These are phyloP conservation scores for Microcebus griseorufus DNA, from an alignment of 2,113 vertebrate species.

Conservation along the genomic window DNA sequence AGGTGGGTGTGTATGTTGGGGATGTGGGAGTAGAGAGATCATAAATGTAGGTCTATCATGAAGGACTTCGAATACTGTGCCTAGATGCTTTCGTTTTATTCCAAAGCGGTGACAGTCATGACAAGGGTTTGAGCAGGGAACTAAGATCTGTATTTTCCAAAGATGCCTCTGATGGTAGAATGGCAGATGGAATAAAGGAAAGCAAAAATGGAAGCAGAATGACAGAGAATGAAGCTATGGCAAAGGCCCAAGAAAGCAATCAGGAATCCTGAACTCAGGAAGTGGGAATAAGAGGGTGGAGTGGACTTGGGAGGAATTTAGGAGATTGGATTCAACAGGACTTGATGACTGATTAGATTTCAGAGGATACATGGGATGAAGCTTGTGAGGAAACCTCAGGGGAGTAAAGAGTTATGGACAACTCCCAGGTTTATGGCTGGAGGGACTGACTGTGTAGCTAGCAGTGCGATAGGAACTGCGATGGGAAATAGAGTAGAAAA, in stretches of 20 bases:
- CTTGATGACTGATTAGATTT: not conserved
- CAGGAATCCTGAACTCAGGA: not conserved
- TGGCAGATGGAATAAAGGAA: not conserved
- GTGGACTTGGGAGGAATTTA: not conserved
- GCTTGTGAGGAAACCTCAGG: not conserved
- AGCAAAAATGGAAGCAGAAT: not conserved
- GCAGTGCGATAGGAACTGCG: not conserved
- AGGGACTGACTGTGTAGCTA: not conserved
- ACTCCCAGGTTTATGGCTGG: not conserved
- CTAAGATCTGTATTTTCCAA: not conserved
- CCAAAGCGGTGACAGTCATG: not conserved
- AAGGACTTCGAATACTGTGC: not conserved
- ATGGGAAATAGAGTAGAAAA: not conserved
- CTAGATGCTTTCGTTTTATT: not conserved
- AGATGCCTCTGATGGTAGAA: not conserved
- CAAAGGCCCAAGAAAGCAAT: not conserved
- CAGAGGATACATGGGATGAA: not conserved
- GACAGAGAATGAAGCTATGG: not conserved
- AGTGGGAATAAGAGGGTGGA: not conserved
- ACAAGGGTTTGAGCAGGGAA: not conserved
- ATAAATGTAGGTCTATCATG: no score
- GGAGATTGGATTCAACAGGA: not conserved
- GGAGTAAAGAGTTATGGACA: not conserved
- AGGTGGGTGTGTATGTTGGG: not conserved
- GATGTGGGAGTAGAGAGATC: not conserved